Percentiles rank a stretch among this genome's conserved stretches.
Evolutionary conservation across 2,888 invertebrate genomes (phyloP).

Genomic region (Fragum fragum): DNA sequence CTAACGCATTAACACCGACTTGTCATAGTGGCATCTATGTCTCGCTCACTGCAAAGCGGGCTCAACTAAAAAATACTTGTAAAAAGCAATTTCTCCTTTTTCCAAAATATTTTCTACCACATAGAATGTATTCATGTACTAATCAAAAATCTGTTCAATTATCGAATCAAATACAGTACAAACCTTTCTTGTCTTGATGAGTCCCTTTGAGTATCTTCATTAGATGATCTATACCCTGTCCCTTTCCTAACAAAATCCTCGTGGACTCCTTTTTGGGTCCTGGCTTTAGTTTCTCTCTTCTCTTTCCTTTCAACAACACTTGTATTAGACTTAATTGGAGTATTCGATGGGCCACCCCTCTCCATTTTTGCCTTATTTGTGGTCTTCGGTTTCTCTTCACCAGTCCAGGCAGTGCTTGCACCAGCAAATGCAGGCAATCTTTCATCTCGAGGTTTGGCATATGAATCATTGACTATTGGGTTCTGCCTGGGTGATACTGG

Average conservation of each 20-base stretch:
- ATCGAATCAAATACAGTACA: no score
- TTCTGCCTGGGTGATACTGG: not conserved
- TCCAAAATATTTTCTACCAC: no score
- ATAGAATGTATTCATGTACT: no score
- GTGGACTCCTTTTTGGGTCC: not conserved
- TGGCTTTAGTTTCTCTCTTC: not conserved
- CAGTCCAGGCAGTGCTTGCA: not conserved
- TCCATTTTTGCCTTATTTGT: not conserved
- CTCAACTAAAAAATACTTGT: no score
- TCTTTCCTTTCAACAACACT: not conserved
- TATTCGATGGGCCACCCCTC: not conserved
- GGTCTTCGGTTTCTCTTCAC: not conserved
- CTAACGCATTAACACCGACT: no score
- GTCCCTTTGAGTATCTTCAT: not conserved
- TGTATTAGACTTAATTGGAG: not conserved
- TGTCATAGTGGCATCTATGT: no score
- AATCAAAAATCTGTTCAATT: no score
- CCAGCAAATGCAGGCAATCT: constrained; percentile 22
- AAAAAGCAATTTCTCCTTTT: no score
- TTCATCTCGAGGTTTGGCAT: not conserved
- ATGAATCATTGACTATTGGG: constrained; percentile 21
- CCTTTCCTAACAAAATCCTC: not conserved
- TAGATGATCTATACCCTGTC: not conserved
- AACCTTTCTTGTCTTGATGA: not conserved
- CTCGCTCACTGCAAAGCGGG: no score